phyloP scores from a whole-genome alignment of 2,888 invertebrate species.

The Oxytorus armatus region DNA sequence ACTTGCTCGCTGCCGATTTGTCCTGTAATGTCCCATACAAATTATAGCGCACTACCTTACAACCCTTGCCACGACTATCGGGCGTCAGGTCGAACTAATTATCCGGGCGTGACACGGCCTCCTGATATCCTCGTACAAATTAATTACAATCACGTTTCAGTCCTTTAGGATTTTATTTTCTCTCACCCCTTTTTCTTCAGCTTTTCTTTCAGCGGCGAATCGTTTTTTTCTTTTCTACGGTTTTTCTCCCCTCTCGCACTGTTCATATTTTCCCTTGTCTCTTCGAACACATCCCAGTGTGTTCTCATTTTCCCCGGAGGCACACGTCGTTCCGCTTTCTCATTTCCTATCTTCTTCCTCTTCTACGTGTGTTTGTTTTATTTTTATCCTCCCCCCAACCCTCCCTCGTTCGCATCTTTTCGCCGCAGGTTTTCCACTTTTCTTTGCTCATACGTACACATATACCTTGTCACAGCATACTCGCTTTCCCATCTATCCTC shows the following conservation, averaged over 20 bases:
- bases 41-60: too few species aligned
- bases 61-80: conserved; percentile 53
- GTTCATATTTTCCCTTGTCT: conserved; percentile 44
- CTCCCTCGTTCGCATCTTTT: conserved; percentile 1
- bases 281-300: conserved; percentile 17
- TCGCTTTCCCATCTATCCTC: conserved; percentile 25
- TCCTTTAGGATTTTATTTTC: conserved; percentile 48
- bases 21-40: too few species aligned
- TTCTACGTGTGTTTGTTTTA: conserved; percentile 68
- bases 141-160: conserved; percentile 33
- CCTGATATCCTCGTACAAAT: conserved; percentile 68
- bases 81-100: conserved; percentile 71
- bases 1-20: too few species aligned
- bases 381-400: conserved; percentile 48
- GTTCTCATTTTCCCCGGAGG: conserved; percentile 54
- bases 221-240: conserved; percentile 2
- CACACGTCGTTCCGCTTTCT: conserved; percentile 69
- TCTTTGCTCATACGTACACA: conserved; percentile 8
- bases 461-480: conserved; percentile 6
- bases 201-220: too few species aligned
- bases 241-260: neutral
- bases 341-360: conserved; percentile 64
- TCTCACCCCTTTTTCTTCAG: neutral
- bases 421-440: conserved; percentile 30
- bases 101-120: conserved; percentile 69